Conservation (phyloP, 2,797 vertebrate species). For the Mormyrops boulengeri region DNA sequence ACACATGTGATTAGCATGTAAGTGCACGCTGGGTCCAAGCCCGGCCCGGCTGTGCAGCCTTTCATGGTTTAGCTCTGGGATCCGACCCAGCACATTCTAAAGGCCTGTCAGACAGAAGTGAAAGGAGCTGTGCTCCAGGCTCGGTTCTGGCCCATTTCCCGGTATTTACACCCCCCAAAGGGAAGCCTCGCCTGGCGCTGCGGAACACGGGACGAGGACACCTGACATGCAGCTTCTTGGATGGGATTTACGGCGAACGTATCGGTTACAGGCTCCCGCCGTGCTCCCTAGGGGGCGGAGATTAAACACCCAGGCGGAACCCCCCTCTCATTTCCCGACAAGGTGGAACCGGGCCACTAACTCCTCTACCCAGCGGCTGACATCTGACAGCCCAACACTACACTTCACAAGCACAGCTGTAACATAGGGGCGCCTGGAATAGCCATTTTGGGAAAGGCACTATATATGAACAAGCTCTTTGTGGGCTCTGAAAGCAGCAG, state of each 20-base stretch:
- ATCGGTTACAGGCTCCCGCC: background rate
- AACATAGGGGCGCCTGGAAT: background rate
- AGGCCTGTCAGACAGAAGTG: conserved; percentile 13
- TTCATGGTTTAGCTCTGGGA: background rate
- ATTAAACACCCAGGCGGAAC: background rate
- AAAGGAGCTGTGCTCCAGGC: background rate
- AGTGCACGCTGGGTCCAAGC: background rate
- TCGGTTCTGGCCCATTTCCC: background rate
- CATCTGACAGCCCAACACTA: background rate
- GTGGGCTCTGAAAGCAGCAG: background rate
- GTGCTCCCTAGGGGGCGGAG: background rate
- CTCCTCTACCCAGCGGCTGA: background rate
- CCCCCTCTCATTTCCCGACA: background rate
- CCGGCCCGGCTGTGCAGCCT: background rate
- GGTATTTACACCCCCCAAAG: background rate
- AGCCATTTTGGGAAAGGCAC: background rate
- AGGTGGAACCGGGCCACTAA: background rate
- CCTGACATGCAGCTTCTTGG: background rate
- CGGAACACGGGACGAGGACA: background rate
- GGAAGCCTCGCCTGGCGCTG: background rate
- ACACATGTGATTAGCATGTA: background rate
- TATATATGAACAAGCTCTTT: background rate
- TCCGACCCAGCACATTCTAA: conserved; percentile 10
- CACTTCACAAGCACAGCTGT: background rate
- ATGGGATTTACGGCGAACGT: background rate